Evolutionary conservation across 2,113 vertebrate genomes (phyloP).

Genomic region (Oncorhynchus clarkii): DNA sequence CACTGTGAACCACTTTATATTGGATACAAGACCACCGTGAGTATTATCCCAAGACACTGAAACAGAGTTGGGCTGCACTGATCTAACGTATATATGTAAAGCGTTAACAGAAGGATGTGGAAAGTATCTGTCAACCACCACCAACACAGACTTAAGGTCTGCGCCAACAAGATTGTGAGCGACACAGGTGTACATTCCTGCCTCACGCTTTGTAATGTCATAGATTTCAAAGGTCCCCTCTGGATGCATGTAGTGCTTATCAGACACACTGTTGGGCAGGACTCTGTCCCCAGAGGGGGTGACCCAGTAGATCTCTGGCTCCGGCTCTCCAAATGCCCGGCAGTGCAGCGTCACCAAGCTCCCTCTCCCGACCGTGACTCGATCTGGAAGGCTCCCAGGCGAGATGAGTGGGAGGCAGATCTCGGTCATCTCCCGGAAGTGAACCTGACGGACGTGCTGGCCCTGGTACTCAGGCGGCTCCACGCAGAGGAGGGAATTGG

Average conservation of each 20-base stretch:
- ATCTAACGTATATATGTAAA: conserved; percentile 77
- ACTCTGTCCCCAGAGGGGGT: conserved; percentile 81
- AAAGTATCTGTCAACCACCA: conserved; percentile 81
- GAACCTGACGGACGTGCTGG: conserved; percentile 83
- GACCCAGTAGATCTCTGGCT: conserved; percentile 88
- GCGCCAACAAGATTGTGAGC: conserved; percentile 86
- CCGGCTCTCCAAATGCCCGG: conserved; percentile 84
- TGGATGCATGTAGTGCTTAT: conserved; percentile 80
- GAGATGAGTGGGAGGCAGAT: conserved; percentile 87
- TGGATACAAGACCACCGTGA: conserved; percentile 77
- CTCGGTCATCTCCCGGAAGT: conserved; percentile 89
- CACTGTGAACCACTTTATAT: conserved; percentile 81
- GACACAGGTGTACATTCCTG: conserved; percentile 85
- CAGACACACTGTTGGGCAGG: conserved; percentile 72
- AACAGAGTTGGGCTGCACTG: conserved; percentile 78
- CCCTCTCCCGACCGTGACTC: conserved; percentile 72
- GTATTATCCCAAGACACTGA: conserved; percentile 82
- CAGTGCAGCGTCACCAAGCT: conserved; percentile 82
- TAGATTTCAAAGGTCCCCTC: conserved; percentile 85
- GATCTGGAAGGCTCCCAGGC: conserved; percentile 81
- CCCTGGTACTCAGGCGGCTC: conserved; percentile 87
- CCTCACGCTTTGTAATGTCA: conserved; percentile 74
- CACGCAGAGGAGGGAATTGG: conserved; percentile 82
- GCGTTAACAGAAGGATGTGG: conserved; percentile 71
- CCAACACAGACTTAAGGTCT: conserved; percentile 81